Evolutionary conservation across 2,797 vertebrate species (phyloP), one percentile per base, ranked within the genome.

Genomic region (Sebastes oblongus): DNA sequence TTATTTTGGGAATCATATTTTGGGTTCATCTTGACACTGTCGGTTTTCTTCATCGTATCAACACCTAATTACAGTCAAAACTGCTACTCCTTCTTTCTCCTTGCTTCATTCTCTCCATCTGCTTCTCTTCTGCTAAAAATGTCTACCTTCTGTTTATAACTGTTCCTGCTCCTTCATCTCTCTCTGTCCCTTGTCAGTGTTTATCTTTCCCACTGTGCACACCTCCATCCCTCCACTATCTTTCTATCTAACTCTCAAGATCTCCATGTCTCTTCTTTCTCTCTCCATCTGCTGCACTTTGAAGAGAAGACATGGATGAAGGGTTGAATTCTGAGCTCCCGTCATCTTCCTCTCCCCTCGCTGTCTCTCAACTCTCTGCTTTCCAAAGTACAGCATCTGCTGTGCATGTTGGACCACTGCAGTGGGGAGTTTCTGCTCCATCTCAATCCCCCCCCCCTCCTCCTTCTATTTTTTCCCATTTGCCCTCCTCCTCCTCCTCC

Each of bases 191-290:
- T 6, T 22, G 6, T 18, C 66, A 74, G 1, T 3, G 2, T 39
- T 59, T 76, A 60, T 81, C 14, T 32, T 58, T 42, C 16, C 27
- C 14, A 1, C 39, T 30, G 2, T 50, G 8, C 10, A 3, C 65
- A 77, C 78, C 81, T 58, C 29, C 25, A 11, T 67, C 32, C 54
- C n/a, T 81, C 60, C 16, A 12, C 56, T 5, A 10, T 69, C 20
- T 66, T 20, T 56, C 29, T 14, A 24, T 27, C 64, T 70, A 13
- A 13, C 32, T 8, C 14, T 97, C 34, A 96, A 95, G 0, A 96
- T 97, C 92, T 97, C 95, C 46, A 16, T 5, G n/a, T 22, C 58
- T 34, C 36, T 5, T 16, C 20, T 75, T 46, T 81, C 42, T 55
- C 89, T 20, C 22, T 65, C 77, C 81, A 72, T 81, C 77, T 88